Base-by-base conservation (phyloP, 2,113 vertebrate genomes). In the Hemiscyllium ocellatum region DNA sequence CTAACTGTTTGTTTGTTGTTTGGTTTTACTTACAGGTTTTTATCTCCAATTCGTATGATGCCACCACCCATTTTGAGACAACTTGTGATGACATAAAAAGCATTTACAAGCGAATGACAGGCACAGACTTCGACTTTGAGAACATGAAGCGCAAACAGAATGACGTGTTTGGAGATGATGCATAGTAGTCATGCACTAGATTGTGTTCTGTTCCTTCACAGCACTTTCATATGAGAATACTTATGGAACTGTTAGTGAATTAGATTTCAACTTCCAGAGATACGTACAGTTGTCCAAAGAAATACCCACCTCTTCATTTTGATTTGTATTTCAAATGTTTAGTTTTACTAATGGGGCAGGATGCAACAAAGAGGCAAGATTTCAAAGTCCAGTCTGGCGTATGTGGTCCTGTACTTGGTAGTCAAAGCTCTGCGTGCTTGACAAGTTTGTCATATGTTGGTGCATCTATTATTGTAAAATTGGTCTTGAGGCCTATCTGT, bases 11-110 rank as follows among this genome's bases (percentile, higher is more conserved):
- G 85, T 89, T 96, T 94, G 87, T 52, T 91, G 61, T 95, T 94
- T 6, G 83, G 42, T 42, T 68, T 95, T 95, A 12, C 94, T 66
- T 95, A n/a, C 90, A 96, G 96, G 78, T 96, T 78, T 96, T 96
- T 68, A 96, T 96, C 85, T 96, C 96, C 0, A 22, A 19, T 94
- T 96, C 96, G 4, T 96, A 96, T 13, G 96, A 96, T 61, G 96
- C 96, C 90, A 96, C 96, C 15, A 96, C 96, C 72, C 96, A 96
- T 52, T 96, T 96, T 78, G 96, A 96, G 90, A 96, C 96, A 13
- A 96, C 96, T 17, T 96, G 96, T 50, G 72, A 96, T 17, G 96
- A 96, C 42, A 96, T 96, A 68, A 96, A 96, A 87, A 91, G 89
- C 70, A 96, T 96, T 8, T 96, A 96, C 96, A 96, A 96, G 47